Conservation (phyloP, 2,888 invertebrate genomes). For the Ornithoptera alexandrae region DNA sequence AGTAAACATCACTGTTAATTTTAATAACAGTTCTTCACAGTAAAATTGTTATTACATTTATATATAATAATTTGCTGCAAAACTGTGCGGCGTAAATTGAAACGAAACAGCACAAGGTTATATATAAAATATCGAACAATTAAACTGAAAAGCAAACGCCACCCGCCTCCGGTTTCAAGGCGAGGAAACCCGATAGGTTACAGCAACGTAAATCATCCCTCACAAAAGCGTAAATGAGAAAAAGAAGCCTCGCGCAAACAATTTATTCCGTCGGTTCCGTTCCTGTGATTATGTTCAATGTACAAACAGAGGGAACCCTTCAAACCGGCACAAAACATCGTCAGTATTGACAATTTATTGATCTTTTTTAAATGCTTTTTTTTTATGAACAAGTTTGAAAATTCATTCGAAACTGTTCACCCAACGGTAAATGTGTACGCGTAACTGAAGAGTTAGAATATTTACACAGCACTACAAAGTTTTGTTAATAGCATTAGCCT, state of each 20-base stretch:
- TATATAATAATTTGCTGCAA: conserved; percentile 7
- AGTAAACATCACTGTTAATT: neutral
- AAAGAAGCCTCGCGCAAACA: conserved; percentile 31
- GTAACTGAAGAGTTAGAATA: too few species aligned
- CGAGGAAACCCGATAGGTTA: conserved; percentile 24
- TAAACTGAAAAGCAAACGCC: conserved; percentile 11
- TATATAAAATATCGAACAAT: conserved; percentile 23
- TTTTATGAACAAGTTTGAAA: too few species aligned
- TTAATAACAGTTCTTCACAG: conserved; percentile 3
- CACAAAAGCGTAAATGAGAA: conserved; percentile 33
- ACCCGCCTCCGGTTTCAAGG: conserved; percentile 13
- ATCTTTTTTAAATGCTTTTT: neutral
- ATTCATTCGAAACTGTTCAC: neutral
- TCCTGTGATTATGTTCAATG: conserved; percentile 13
- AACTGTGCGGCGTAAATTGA: conserved; percentile 2
- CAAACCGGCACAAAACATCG: conserved; percentile 1
- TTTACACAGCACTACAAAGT: too few species aligned
- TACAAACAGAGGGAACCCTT: conserved; percentile 12
- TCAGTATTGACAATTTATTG: conserved; percentile 12
- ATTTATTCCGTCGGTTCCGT: conserved; percentile 31
- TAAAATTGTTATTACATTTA: conserved; percentile 11
- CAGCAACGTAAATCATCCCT: conserved; percentile 33
- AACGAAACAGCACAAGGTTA: conserved; percentile 11
- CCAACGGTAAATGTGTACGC: neutral
- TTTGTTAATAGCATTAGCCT: too few species aligned